Base-by-base conservation (phyloP, 1,140 invertebrate genomes). In the Leptestheria dahalacensis region DNA sequence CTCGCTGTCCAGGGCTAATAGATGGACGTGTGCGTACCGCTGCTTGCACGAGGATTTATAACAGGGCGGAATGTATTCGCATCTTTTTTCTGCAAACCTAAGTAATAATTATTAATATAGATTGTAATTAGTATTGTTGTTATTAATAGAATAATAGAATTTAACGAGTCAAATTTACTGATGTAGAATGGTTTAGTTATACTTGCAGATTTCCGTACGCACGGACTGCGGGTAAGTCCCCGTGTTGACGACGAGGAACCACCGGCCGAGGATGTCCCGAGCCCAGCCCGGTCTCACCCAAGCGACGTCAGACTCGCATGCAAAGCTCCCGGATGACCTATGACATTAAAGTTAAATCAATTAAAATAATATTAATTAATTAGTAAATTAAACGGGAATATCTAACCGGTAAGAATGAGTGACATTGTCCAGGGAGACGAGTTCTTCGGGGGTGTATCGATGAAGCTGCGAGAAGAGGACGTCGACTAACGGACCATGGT, bases 231-330 rank as follows among this genome's bases (percentile, higher is more conserved):
- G 71, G 62, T 66, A 74, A 23, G 68, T 62, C 23, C 71, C 66
- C 0, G 70, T 73, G 62, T 74, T 74, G n/a, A 74, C 65, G 41
- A 74, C 67, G 11, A 73, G 65, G 52, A 74, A 68, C 73, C 73
- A 75, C 59, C 73, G 69, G 3, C 69, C 69, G 29, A 67, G 68
- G 57, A 71, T 65, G 41, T 74, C 73, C 55, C 71, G 68, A 1
- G 72, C 73, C 73, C 73, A 75, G 53, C 74, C 73, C 6, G 72
- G 72, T 54, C 71, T 66, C 41, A 75, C 63, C 48, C 68, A 68
- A 18, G 68, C 65, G 2, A 73, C 71, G 21, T 70, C 64, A 10
- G 73, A 72, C 57, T 75, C 72, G 58, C 74, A 75, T 20, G 73
- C 71, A 58, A 75, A 75, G 57, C 71, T 67, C 1, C 72, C 72